Base-by-base conservation (phyloP, 2,888 invertebrate species). In the Syrphus vitripennis region DNA sequence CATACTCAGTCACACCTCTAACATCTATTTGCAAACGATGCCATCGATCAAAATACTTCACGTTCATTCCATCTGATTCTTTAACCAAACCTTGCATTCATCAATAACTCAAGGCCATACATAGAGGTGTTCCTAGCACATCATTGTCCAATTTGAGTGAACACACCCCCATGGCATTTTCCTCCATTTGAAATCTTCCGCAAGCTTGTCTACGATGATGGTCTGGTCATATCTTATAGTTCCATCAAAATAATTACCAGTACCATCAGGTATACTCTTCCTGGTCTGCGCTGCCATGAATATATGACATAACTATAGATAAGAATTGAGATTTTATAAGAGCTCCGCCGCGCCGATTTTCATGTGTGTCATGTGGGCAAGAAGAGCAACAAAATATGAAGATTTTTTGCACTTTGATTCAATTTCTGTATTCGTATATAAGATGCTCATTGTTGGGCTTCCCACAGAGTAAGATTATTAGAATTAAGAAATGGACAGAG, bases 221-320 rank as follows among this genome's bases (percentile, higher is more conserved):
- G n/a, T 53, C 31, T 50, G 50, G 53, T 70, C 42, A n/a, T 57
- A 42, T 48, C 31, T 24, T 37, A n/a, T n/a, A 59, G 59, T 37
- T 82, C 55, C 40, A 83, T 72, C 67, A 72, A 74, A 61, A 83
- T 72, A 53, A 78, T 72, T 71, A 59, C 42, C 21, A 83, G 40
- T 1, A 29, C 4, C 34, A 34, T 34, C 2, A 4, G 6, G 2
- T 6, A 9, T 16, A 26, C 24, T 59, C 65, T 82, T 82, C 82
- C 82, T 82, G 82, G 65, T 63, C 42, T 26, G 61, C 12, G 34
- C 19, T 16, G 29, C 31, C 29, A 57, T 82, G 40, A 31, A 45
- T 70, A 45, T 70, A 77, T 82, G 82, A 71, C 77, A 82, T 61
- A 77, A 82, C 59, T 24, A n/a, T n/a, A 67, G 57, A 78, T 83